Percentiles rank a stretch among this genome's conserved stretches.
These are phyloP conservation scores for Ophion ventricosus DNA, from an alignment of 2,888 invertebrate genomes.

Conservation along the genomic window DNA sequence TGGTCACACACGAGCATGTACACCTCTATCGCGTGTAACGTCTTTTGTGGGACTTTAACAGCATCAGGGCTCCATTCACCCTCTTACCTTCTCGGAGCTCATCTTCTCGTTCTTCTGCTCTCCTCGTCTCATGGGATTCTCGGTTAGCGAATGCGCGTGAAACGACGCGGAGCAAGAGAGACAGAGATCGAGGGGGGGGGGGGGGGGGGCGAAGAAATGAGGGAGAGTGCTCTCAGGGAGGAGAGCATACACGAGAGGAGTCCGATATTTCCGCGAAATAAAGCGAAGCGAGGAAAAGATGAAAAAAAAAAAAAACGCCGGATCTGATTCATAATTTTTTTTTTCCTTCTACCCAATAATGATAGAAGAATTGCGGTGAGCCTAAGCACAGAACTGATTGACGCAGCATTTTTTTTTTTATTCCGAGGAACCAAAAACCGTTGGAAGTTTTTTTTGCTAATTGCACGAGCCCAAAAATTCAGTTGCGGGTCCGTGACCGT, in stretches of 20 bases:
- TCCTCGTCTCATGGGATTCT: slow-evolving; percentile 35
- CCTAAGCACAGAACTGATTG: background rate
- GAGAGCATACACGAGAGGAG: background rate
- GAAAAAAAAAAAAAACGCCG: slow-evolving; percentile 18
- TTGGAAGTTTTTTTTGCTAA: no score
- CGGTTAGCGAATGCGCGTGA: slow-evolving; percentile 8
- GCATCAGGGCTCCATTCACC: slow-evolving; percentile 19
- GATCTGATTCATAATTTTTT: no score
- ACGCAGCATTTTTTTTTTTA: no score
- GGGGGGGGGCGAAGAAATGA: background rate
- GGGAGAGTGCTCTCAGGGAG: background rate
- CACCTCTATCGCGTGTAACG: slow-evolving; percentile 28
- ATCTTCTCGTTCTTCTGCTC: background rate
- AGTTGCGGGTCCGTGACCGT: background rate
- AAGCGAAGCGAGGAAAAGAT: slow-evolving; percentile 18
- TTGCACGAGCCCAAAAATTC: no score
- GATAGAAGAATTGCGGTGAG: background rate
- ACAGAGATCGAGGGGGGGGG: background rate
- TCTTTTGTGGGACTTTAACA: slow-evolving; percentile 38
- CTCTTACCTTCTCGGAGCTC: background rate
- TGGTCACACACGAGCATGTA: slow-evolving; percentile 11
- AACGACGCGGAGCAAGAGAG: background rate
- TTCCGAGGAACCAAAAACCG: no score
- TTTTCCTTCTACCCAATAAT: background rate
- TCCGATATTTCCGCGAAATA: slow-evolving; percentile 41